Conservation (phyloP, 2,888 invertebrate species). For the Caenorhabditis sp. region DNA sequence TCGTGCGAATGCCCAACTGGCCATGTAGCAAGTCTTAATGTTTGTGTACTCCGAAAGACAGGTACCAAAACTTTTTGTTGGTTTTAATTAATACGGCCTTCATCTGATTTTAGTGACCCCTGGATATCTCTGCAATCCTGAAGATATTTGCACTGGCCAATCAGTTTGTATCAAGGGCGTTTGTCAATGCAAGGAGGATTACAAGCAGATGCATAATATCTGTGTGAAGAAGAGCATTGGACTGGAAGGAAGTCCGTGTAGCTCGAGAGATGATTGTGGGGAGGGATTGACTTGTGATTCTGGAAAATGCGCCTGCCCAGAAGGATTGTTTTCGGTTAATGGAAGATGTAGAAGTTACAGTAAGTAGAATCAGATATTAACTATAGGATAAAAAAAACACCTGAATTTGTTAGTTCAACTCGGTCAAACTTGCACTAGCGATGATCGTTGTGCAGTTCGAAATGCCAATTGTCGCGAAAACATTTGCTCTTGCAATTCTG, state of each 20-base stretch:
- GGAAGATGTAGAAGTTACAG: constrained; percentile 58
- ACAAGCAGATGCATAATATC: constrained; percentile 56
- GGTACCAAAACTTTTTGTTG: constrained; percentile 28
- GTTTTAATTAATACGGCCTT: constrained; percentile 6
- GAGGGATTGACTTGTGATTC: constrained; percentile 73
- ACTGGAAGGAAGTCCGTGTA: constrained; percentile 56
- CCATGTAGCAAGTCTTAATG: constrained; percentile 43
- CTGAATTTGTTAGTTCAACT: constrained; percentile 37
- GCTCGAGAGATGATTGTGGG: constrained; percentile 70
- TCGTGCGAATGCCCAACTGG: constrained; percentile 68
- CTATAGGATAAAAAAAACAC: not conserved
- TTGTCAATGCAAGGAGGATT: constrained; percentile 73
- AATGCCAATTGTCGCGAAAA: constrained; percentile 61
- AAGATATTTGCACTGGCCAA: constrained; percentile 74
- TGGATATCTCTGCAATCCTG: constrained; percentile 67
- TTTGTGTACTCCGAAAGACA: constrained; percentile 58
- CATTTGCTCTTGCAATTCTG: constrained; percentile 64
- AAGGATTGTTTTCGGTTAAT: constrained; percentile 56
- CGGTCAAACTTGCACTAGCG: constrained; percentile 55
- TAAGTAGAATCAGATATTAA: constrained; percentile 16
- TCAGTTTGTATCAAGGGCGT: constrained; percentile 78
- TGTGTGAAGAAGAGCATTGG: constrained; percentile 58
- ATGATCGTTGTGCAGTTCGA: constrained; percentile 43
- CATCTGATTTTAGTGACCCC: constrained; percentile 59
- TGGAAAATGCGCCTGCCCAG: constrained; percentile 75